Conservation (phyloP, 2,113 vertebrate genomes). For the Desmodus rotundus region DNA sequence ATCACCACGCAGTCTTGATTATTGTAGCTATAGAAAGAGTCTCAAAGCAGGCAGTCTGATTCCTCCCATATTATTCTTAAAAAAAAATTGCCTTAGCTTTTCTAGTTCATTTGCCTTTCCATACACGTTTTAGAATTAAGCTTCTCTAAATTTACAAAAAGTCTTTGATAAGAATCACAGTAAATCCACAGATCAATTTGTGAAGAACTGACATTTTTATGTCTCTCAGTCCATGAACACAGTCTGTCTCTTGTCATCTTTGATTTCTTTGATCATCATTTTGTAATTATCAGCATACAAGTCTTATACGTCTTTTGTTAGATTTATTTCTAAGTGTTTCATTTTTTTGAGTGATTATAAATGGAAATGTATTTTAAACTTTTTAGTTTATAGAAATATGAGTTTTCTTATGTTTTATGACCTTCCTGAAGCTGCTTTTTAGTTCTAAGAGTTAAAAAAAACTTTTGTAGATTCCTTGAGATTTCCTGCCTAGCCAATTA, state of each 20-base stretch:
- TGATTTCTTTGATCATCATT: neutral
- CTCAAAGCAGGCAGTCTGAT: neutral
- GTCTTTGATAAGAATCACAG: neutral
- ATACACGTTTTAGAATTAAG: neutral
- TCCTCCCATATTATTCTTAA: neutral
- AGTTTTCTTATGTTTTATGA: neutral
- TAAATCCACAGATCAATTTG: neutral
- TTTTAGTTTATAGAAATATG: neutral
- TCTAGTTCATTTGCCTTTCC: neutral
- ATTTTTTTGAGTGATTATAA: neutral
- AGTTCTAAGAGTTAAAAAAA: neutral
- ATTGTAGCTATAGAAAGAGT: neutral
- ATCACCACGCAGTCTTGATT: neutral
- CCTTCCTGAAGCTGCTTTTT: neutral
- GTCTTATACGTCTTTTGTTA: neutral
- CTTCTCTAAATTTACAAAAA: neutral
- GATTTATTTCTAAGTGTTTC: neutral
- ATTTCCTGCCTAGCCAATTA: neutral
- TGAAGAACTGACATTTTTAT: neutral
- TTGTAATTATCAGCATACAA: neutral
- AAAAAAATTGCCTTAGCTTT: neutral
- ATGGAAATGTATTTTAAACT: neutral
- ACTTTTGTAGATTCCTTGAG: neutral
- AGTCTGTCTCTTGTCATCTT: neutral
- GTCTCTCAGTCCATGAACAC: neutral